phyloP scores from a whole-genome alignment of 2,888 invertebrate species.

The Aethes cnicana region DNA sequence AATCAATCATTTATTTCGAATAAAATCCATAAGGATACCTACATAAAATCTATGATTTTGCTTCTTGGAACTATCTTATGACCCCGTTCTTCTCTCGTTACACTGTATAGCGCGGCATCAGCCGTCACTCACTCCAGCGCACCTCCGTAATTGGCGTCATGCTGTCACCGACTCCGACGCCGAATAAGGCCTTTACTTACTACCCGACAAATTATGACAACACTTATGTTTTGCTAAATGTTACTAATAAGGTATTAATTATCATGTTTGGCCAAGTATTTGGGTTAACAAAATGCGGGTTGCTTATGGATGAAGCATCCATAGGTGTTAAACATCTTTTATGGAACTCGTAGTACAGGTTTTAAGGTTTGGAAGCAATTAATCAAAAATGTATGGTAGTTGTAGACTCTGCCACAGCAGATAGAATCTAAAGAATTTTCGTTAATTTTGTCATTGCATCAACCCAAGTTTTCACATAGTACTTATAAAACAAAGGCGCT shows the following conservation, averaged over 20 bases:
- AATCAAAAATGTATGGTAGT: constrained; percentile 3
- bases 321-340: too few relatives aligned
- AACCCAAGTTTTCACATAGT: too few relatives aligned
- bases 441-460: too few relatives aligned
- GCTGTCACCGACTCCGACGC: constrained; percentile 42
- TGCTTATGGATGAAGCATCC: constrained; percentile 7
- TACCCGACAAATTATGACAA: constrained; percentile 43
- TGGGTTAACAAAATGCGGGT: not conserved
- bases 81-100: too few relatives aligned
- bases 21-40: too few relatives aligned
- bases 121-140: constrained; percentile 25
- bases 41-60: too few relatives aligned
- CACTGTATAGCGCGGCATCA: constrained; percentile 1
- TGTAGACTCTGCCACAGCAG: too few relatives aligned
- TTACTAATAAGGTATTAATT: constrained; percentile 42
- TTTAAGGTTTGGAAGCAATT: not conserved
- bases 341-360: too few relatives aligned
- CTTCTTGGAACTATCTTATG: too few relatives aligned
- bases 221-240: constrained; percentile 22
- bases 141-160: constrained; percentile 48
- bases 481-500: too few relatives aligned
- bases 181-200: constrained; percentile 48
- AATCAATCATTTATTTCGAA: too few relatives aligned
- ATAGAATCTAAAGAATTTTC: too few relatives aligned
- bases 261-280: constrained; percentile 11